A percentile compares a stretch with the other conserved stretches of the same genome.
These are phyloP conservation scores for Pelecanoides urinatrix DNA, from an alignment of 2,113 vertebrate genomes.

Conservation along the genomic window DNA sequence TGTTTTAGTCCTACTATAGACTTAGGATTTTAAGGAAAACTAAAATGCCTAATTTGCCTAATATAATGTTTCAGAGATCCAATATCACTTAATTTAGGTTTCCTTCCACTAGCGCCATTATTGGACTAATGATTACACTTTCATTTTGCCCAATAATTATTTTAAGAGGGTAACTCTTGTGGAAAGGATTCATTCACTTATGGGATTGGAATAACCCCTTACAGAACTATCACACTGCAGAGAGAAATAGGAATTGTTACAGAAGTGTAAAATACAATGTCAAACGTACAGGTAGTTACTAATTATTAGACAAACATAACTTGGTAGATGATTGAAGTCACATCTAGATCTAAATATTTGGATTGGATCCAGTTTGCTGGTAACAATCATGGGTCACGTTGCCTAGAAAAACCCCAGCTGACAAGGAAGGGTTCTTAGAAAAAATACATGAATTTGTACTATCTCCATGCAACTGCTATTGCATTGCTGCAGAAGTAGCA, in stretches of 20 bases:
- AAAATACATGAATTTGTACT: neutral
- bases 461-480: neutral
- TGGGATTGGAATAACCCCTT: neutral
- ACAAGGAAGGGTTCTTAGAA: neutral
- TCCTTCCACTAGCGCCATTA: neutral
- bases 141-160: neutral
- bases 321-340: neutral
- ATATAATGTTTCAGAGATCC: neutral
- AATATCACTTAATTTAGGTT: neutral
- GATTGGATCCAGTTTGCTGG: neutral
- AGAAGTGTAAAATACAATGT: neutral
- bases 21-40: neutral
- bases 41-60: neutral
- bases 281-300: neutral
- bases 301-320: neutral
- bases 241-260: neutral
- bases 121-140: neutral
- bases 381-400: neutral
- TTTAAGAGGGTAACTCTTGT: neutral
- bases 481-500: neutral
- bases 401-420: neutral
- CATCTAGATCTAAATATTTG: neutral
- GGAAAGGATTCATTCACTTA: neutral
- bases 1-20: constrained; percentile 4
- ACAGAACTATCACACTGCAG: neutral